These are phyloP conservation scores for Eupeodes latifasciatus DNA, from an alignment of 2,888 invertebrate species.

Conservation along the genomic window DNA sequence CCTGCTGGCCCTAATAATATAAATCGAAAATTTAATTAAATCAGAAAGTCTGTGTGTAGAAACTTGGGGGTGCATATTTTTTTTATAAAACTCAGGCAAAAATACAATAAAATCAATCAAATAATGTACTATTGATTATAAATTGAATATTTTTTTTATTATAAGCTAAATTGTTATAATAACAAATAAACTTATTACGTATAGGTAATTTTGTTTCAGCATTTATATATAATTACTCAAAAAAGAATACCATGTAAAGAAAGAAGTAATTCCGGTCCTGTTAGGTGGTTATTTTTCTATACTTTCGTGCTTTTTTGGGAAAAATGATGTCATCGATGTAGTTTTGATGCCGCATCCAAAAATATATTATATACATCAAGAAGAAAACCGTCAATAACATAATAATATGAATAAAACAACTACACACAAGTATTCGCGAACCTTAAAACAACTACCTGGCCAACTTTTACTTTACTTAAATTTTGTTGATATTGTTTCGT, in stretches of 20 bases:
- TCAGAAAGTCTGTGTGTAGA: too few species aligned
- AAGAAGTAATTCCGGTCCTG: not conserved
- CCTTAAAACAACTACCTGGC: constrained; percentile 51
- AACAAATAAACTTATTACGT: too few species aligned
- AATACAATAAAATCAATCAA: too few species aligned
- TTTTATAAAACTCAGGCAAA: too few species aligned
- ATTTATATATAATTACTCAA: not conserved
- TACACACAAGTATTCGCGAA: constrained; percentile 30
- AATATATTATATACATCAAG: constrained; percentile 1
- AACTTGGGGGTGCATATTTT: too few species aligned
- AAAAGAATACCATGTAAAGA: not conserved
- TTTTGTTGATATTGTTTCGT: constrained; percentile 5
- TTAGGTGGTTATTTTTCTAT: constrained; percentile 44
- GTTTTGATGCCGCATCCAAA: constrained; percentile 11
- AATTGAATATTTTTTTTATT: too few species aligned
- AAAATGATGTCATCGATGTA: constrained; percentile 65
- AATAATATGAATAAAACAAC: not conserved
- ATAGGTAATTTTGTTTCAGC: too few species aligned
- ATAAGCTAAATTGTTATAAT: too few species aligned
- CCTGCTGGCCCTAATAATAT: too few species aligned
- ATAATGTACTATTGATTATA: too few species aligned
- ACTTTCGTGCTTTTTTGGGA: constrained; percentile 25
- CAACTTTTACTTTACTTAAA: constrained; percentile 64
- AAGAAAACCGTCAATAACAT: constrained; percentile 34
- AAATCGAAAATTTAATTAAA: too few species aligned